Percentiles rank a stretch among this genome's conserved stretches.
Conservation (phyloP, 2,113 vertebrate genomes). For the Myiozetetes cayanensis region DNA sequence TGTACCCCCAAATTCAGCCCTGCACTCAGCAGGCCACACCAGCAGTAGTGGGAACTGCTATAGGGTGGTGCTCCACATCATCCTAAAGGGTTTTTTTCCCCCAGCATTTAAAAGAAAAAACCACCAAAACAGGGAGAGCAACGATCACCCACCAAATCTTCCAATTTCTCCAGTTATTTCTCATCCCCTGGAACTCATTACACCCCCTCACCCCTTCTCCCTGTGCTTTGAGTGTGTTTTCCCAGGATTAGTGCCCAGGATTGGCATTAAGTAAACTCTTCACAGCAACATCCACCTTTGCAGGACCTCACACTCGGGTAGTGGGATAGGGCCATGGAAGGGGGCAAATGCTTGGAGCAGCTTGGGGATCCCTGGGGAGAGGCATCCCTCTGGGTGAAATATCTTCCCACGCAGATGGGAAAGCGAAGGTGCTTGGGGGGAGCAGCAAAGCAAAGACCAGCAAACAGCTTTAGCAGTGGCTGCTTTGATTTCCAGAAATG, state of each 20-base stretch:
- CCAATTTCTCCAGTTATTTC: not conserved
- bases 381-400: not conserved
- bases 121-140: not conserved
- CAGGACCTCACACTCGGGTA: fast-evolving
- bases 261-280: not conserved
- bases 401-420: not conserved
- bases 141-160: not conserved
- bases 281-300: not conserved
- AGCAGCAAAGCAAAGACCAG: not conserved
- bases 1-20: not conserved
- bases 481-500: constrained; percentile 33
- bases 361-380: not conserved
- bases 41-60: not conserved
- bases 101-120: not conserved
- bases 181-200: not conserved
- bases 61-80: fast-evolving
- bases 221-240: not conserved
- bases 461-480: not conserved
- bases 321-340: not conserved
- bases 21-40: not conserved
- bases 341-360: fast-evolving
- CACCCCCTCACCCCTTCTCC: no score
- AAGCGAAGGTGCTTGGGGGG: not conserved
- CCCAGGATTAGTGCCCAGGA: not conserved
- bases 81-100: not conserved